A percentile compares a stretch with the other conserved stretches of the same genome.
Evolutionary conservation across 2,888 invertebrate species (phyloP).

Genomic region (Macrophya alboannulata): DNA sequence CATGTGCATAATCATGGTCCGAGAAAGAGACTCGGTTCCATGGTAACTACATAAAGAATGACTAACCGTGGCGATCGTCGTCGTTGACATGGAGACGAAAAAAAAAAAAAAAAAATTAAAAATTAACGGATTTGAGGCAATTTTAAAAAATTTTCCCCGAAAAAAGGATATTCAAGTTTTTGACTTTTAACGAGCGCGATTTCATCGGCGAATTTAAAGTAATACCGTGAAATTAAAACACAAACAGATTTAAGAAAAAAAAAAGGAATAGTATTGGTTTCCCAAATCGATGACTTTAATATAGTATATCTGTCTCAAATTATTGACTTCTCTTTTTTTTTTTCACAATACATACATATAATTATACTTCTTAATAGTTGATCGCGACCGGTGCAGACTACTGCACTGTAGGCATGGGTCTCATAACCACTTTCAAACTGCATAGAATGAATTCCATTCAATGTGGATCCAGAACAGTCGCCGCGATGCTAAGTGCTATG

Average conservation of each 20-base stretch:
- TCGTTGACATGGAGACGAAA: neutral
- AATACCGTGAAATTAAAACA: too few relatives aligned
- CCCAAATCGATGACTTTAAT: neutral
- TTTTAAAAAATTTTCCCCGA: neutral
- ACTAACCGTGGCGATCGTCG: neutral
- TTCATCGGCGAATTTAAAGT: neutral
- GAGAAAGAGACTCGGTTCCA: neutral
- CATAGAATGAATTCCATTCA: conserved; percentile 31
- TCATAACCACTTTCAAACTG: conserved; percentile 23
- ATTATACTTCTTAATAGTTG: neutral
- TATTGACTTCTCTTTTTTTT: neutral
- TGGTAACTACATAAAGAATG: conserved; percentile 14
- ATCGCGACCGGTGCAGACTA: neutral
- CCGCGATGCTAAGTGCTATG: conserved; percentile 4
- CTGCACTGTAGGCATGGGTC: neutral
- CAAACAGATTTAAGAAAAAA: neutral
- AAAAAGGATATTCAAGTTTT: neutral
- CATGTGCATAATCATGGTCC: neutral
- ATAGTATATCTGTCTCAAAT: neutral
- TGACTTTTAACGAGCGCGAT: neutral
- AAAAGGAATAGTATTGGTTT: neutral
- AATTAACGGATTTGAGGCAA: too few relatives aligned
- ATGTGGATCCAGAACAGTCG: conserved; percentile 1
- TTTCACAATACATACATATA: neutral
- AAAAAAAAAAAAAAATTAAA: too few relatives aligned